Evolutionary conservation across 2,113 vertebrate genomes (phyloP), one percentile per base, ranked within the genome.

Genomic region (Bagarius yarrelli): DNA sequence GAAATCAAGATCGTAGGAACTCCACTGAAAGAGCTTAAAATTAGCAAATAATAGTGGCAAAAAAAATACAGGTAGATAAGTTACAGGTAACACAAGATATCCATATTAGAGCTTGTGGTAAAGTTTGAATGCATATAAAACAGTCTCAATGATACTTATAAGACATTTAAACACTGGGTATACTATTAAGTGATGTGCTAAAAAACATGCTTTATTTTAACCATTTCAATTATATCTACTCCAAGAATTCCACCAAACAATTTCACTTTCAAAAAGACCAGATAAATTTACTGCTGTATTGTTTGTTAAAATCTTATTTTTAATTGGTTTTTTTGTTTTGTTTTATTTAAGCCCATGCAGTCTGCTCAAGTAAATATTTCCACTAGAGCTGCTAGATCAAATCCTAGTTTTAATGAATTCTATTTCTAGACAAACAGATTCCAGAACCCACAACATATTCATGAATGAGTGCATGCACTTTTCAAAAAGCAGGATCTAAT

Each of bases 321-420:
- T 15, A 53, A n/a, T n/a, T n/a, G 11, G 15, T 9, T 25, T 27
- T 61, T 76, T 2, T 57, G 19, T 47, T 40, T 19, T 50, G n/a
- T 23, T 5, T 9, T 11, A 25, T 32, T 4, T 47, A 60, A 27
- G 25, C 34, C 3, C 6, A 40, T 61, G 44, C 18, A 57, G 18
- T 34, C 64, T 44, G 15, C 23, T 57, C 14, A 60, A 52, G 18
- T 53, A 78, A 78, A 71, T 72, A 11, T 66, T 32, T 73, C 11
- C 63, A 55, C 19, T 50, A 53, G 8, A 66, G 6, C 36, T 78
- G 57, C 34, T 23, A 19, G 59, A 44, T 75, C 52, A 70, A 11
- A 52, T 15, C 50, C 13, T 13, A 18, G 52, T 83, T 57, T 83
- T 57, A 21, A 19, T 69, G 30, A 32, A 60, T 70, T 77, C 36